These are phyloP conservation scores for Arctocebus calabarensis DNA, from an alignment of 2,797 vertebrate genomes.

Conservation along the genomic window DNA sequence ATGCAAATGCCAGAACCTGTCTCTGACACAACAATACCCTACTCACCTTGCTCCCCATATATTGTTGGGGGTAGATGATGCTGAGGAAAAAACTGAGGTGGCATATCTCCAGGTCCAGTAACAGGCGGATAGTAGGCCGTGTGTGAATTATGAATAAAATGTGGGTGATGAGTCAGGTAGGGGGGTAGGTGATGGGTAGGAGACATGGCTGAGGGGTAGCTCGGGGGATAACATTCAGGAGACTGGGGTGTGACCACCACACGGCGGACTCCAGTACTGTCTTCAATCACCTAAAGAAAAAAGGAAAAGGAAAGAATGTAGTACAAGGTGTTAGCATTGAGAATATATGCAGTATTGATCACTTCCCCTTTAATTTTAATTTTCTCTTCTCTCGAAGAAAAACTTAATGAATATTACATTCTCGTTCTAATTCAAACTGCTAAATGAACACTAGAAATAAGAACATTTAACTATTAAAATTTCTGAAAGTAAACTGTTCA, in stretches of 20 bases:
- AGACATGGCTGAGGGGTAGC: slow-evolving; percentile 97
- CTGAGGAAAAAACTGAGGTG: slow-evolving; percentile 96
- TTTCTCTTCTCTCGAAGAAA: neutral
- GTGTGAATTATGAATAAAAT: slow-evolving; percentile 97
- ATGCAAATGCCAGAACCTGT: no score
- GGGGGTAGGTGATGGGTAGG: slow-evolving; percentile 96
- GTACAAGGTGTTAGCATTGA: neutral
- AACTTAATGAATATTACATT: neutral
- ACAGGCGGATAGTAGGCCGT: slow-evolving; percentile 96
- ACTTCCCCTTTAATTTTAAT: neutral
- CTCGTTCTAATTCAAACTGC: neutral
- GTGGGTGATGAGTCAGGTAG: slow-evolving; percentile 95
- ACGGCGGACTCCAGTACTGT: slow-evolving; percentile 96
- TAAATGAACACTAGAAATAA: neutral
- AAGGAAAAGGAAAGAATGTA: slow-evolving; percentile 34
- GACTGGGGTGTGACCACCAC: slow-evolving; percentile 98
- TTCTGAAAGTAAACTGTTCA: slow-evolving; percentile 22
- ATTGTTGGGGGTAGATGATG: slow-evolving; percentile 96
- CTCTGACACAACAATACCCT: neutral
- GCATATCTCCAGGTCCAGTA: slow-evolving; percentile 94
- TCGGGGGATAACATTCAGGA: slow-evolving; percentile 97
- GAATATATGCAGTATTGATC: neutral
- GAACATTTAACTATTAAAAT: neutral
- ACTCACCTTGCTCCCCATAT: slow-evolving; percentile 96
- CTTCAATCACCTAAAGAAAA: slow-evolving; percentile 94